Evolutionary conservation across 2,113 vertebrate species (phyloP).

Genomic region (Podarcis cretensis): DNA sequence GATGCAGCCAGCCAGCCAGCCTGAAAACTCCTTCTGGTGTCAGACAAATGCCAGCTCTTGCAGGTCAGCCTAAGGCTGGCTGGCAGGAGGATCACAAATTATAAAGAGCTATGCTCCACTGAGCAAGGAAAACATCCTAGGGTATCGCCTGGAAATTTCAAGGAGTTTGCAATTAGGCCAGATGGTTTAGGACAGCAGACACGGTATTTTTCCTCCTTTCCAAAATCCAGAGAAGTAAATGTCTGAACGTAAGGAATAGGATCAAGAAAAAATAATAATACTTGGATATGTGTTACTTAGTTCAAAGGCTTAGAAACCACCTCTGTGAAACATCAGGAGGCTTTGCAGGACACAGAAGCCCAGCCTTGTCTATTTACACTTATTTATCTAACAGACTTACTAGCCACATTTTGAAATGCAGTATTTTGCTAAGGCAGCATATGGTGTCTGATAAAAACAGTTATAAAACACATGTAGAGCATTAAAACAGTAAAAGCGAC

Average conservation of each 20-base stretch:
- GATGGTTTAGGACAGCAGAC: no score
- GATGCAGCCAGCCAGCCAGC: slow-evolving; percentile 20
- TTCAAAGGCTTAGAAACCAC: neutral
- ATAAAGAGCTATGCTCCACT: neutral
- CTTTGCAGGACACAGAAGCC: neutral
- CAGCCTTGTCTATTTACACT: neutral
- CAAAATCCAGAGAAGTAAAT: neutral
- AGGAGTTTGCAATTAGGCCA: neutral
- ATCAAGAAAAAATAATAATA: neutral
- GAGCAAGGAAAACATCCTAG: neutral
- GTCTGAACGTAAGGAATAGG: neutral
- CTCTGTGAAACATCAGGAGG: neutral
- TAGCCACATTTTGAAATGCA: no score
- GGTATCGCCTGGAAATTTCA: neutral
- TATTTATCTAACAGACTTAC: neutral
- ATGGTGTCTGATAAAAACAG: no score
- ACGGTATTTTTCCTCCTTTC: neutral
- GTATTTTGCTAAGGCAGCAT: no score
- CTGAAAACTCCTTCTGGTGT: neutral
- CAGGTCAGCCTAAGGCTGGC: neutral
- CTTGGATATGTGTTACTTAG: neutral
- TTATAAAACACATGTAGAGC: no score
- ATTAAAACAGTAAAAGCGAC: no score
- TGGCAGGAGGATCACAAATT: slow-evolving; percentile 3
- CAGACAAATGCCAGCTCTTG: neutral